Percentiles rank a stretch among this genome's conserved stretches.
Conservation (phyloP, 2,113 vertebrate species). For the Thryonomys swinderianus region DNA sequence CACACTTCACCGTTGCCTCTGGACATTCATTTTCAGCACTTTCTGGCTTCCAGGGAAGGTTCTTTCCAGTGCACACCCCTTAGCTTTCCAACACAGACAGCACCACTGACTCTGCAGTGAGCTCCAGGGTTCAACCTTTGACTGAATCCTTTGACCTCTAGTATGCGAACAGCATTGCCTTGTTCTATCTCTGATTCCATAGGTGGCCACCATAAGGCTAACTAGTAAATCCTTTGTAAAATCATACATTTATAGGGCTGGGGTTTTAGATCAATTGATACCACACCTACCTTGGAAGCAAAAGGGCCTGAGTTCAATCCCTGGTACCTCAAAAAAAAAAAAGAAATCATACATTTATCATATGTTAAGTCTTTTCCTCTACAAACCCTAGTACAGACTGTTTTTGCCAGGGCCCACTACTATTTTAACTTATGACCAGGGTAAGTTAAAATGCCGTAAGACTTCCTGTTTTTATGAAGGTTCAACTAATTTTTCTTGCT, state of each 20-base stretch:
- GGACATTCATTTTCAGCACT: background rate
- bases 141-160: background rate
- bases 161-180: background rate
- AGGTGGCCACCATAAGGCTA: background rate
- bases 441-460: background rate
- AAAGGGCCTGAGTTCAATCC: no score
- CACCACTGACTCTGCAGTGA: background rate
- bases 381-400: background rate
- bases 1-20: background rate
- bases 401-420: background rate
- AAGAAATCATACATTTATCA: background rate
- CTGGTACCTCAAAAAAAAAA: no score
- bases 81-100: background rate
- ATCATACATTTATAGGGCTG: background rate
- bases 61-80: background rate
- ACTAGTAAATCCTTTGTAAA: background rate
- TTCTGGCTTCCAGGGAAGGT: background rate
- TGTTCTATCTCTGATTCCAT: background rate
- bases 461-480: background rate
- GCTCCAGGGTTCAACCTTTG: background rate
- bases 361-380: background rate
- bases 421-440: background rate
- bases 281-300: no score
- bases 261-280: no score
- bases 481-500: background rate